Evolutionary conservation across 92 coral and sea anemone species (phyloP), one percentile per base, ranked within the genome.

Genomic region (Parazoanthus swiftii): DNA sequence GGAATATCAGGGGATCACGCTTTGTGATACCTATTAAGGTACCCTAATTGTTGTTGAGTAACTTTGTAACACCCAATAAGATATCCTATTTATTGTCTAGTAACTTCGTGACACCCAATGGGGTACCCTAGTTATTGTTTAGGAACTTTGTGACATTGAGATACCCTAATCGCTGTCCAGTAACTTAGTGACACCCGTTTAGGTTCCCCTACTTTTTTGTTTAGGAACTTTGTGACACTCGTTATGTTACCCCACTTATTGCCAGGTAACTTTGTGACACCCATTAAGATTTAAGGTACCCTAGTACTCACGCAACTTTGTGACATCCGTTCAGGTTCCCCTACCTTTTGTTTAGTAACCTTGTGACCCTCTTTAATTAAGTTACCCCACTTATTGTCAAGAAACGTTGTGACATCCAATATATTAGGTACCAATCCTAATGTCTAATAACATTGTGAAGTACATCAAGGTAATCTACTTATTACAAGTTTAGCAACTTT

Each of bases 1-100:
- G 95, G 39, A 97, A 97, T 79, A 97, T 97, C 81, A 89, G 96
- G 76, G 94, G 98, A 18, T 97, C 99, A 25, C 95, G 98, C 85
- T 93, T 91, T 91, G 98, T 97, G 37, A 79, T 94, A 29, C 99
- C 99, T 16, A 94, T 97, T 79, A 97, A 97, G 98, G 99, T 97
- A 86, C 8, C 21, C 65, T 7, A 21, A 18, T 29, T 50, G 4
- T 7, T 58, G 9, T 2, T 13, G 5, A 21, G 1, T 38, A 75
- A 39, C 56, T 76, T 13, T 76, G 80, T 42, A 9, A 76, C 58
- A 76, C 80, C 58, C 18, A 94, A 95, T 82, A 95, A 97, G 97
- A 98, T 97, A 86, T 5, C 21, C 72, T 7, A 26, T 18, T 29
- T 50, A 18, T 5, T 58, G 9, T 8, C 13, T 29, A 21, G 1